Evolutionary conservation across 2,888 invertebrate genomes (phyloP).

Genomic region (Trachelus iudaicus): DNA sequence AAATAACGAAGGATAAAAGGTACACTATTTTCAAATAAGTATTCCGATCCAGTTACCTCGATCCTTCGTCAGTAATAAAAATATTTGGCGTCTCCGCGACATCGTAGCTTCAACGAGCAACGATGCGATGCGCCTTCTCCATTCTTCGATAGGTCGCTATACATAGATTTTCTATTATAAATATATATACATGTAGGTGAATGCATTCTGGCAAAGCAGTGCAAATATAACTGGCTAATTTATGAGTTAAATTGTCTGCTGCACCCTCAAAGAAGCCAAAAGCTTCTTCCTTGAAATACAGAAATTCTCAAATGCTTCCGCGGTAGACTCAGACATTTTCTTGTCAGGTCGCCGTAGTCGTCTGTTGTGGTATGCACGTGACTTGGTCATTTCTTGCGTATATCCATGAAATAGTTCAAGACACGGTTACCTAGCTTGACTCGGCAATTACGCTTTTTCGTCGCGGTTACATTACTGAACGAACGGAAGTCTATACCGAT

Average conservation of each 20-base stretch:
- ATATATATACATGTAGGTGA: background rate
- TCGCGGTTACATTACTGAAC: background rate
- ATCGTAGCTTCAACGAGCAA: background rate
- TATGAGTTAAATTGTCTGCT: background rate
- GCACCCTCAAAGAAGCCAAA: background rate
- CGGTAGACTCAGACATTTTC: background rate
- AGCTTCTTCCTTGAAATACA: background rate
- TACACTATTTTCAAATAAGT: background rate
- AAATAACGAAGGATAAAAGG: background rate
- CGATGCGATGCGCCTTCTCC: background rate
- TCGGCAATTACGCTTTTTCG: background rate
- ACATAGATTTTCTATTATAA: background rate
- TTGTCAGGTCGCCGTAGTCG: background rate
- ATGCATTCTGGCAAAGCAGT: background rate
- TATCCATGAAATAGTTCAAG: background rate
- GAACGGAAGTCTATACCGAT: background rate
- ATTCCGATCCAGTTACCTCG: background rate
- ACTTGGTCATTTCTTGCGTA: background rate
- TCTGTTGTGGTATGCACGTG: background rate
- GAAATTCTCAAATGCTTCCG: background rate
- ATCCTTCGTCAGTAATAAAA: background rate
- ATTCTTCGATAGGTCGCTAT: background rate
- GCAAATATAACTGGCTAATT: background rate
- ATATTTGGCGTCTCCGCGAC: background rate
- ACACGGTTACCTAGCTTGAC: background rate